A percentile compares a stretch with the other conserved stretches of the same genome.
phyloP scores from a whole-genome alignment of 2,113 vertebrate species.

The Hyaena hyaena region DNA sequence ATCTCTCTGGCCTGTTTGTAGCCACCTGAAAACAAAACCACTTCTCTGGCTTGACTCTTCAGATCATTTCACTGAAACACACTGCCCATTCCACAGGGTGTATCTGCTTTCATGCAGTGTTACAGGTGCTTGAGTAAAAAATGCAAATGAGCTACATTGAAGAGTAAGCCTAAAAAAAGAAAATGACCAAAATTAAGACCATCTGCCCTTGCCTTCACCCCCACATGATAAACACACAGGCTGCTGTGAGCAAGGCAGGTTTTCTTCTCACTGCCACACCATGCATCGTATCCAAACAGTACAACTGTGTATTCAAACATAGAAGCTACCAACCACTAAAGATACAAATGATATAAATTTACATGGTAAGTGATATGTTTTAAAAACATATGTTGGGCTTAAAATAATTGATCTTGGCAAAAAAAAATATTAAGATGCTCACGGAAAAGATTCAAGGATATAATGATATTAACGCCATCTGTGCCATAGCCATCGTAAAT shows the following conservation, averaged over 20 bases:
- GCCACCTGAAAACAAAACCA: not conserved
- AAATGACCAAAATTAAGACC: slow-evolving; percentile 59
- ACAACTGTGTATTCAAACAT: slow-evolving; percentile 58
- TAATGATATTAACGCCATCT: slow-evolving; percentile 66
- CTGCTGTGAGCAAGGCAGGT: slow-evolving; percentile 34
- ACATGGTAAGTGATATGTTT: slow-evolving; percentile 38
- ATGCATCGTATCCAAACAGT: slow-evolving; percentile 15
- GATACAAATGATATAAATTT: slow-evolving; percentile 50
- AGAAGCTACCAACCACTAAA: not conserved
- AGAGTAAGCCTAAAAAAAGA: slow-evolving; percentile 54
- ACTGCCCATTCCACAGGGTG: not conserved
- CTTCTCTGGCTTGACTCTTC: not conserved
- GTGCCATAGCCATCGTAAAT: slow-evolving; percentile 47
- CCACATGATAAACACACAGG: slow-evolving; percentile 25
- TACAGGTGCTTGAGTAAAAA: slow-evolving; percentile 48
- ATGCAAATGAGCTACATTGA: not conserved
- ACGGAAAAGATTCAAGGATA: slow-evolving; percentile 56
- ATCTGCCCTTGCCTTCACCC: slow-evolving; percentile 39
- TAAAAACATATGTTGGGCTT: slow-evolving; percentile 67
- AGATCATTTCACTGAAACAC: not conserved
- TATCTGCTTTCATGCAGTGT: not conserved
- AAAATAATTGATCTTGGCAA: slow-evolving; percentile 71
- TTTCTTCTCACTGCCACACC: not conserved
- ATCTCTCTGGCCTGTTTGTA: not conserved
- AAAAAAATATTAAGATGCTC: slow-evolving; percentile 50